phyloP scores from a whole-genome alignment of 1,140 invertebrate genomes.

The Zeugodacus cucurbitae region DNA sequence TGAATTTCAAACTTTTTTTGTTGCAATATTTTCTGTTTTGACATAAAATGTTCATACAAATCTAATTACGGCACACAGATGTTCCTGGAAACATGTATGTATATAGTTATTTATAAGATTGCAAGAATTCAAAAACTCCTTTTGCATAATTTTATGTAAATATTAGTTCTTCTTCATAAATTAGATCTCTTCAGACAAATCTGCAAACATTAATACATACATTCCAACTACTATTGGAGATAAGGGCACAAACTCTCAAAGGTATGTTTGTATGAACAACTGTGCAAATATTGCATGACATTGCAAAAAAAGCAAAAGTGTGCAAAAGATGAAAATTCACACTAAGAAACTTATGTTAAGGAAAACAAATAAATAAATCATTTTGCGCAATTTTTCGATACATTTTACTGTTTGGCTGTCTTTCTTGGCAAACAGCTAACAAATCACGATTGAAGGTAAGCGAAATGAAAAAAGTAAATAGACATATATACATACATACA shows the following conservation, averaged over 20 bases:
- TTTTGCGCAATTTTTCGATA: conserved; percentile 32
- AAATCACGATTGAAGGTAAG: not conserved
- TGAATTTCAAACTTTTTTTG: too few relatives aligned
- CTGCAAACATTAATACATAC: not conserved
- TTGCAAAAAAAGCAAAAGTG: not conserved
- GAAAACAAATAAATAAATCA: conserved; percentile 24
- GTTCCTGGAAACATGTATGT: not conserved
- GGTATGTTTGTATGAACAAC: not conserved
- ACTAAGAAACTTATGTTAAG: not conserved
- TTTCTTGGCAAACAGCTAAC: not conserved
- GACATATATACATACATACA: not conserved
- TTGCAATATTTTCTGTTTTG: too few relatives aligned
- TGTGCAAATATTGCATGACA: conserved; percentile 35
- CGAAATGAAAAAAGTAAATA: not conserved
- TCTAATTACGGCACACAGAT: too few relatives aligned
- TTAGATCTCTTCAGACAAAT: not conserved
- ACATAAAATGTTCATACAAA: too few relatives aligned
- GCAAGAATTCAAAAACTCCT: not conserved
- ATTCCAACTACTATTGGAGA: not conserved
- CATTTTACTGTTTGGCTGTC: not conserved
- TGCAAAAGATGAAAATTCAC: not conserved
- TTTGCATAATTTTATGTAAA: not conserved
- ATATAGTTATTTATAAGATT: not conserved
- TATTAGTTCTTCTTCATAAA: not conserved
- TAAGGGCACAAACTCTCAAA: too few relatives aligned